Conservation (phyloP, 2,113 vertebrate species). For the Orcinus orca region DNA sequence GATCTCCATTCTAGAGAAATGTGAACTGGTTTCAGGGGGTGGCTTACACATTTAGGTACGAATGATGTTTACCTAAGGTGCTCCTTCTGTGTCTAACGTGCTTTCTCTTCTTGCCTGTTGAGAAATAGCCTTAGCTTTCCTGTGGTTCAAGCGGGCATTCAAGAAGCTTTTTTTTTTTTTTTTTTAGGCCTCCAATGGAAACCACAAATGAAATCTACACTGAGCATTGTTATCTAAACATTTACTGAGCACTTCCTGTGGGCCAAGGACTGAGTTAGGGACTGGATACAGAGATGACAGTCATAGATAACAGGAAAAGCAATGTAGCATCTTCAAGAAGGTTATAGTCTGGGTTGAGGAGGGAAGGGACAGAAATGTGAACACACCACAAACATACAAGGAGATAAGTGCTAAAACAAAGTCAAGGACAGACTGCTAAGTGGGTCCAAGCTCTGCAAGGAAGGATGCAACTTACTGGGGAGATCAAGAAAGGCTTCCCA, state of each 20-base stretch:
- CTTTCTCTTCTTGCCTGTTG: conserved; percentile 11
- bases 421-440: not conserved
- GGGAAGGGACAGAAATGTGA: conserved; percentile 6
- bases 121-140: not conserved
- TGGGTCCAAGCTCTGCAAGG: not conserved
- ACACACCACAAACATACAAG: not conserved
- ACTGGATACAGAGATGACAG: not conserved
- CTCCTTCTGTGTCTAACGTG: not conserved
- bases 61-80: not conserved
- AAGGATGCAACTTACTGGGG: not conserved
- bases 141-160: not conserved
- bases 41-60: not conserved
- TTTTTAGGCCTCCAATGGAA: not conserved
- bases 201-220: not conserved
- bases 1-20: not conserved
- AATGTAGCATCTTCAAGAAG: not conserved
- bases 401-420: not conserved
- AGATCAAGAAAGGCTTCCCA: not conserved
- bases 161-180: not conserved
- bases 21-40: not conserved
- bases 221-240: not conserved
- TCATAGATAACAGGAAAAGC: conserved; percentile 24
- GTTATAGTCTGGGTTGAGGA: not conserved
- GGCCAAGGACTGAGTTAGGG: not conserved
- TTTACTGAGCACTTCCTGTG: conserved; percentile 8